Base-by-base conservation (phyloP, 2,113 vertebrate species). In the Myotis brandtii region DNA sequence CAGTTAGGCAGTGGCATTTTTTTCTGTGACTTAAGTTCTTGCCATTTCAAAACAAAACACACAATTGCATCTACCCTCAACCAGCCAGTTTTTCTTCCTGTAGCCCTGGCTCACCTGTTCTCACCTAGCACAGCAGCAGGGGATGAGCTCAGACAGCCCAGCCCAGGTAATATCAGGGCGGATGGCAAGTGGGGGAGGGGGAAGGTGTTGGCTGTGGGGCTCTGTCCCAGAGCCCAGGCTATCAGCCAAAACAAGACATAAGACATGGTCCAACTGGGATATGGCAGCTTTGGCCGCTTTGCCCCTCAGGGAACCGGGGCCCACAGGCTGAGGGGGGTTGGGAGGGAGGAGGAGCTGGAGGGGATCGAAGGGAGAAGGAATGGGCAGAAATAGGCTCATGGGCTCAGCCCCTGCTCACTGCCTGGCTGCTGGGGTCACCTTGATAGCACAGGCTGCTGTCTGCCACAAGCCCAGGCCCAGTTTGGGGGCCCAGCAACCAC, bases 181-280 rank as follows among this genome's bases (percentile, higher is more conserved):
- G 32, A 32, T 0, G 16, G 32, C 14, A 10, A 43, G 73, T 46
- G 9, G 12, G 5, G 5, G 9, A 11, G 20, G 9, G 20, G 1
- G 73, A 9, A 32, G 73, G 46, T 32, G 27, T 11, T n/a, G 27
- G 73, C 52, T 43, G 18, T 30, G 46, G 70, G 34, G 30, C 48
- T 54, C 30, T 46, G 40, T 27, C 52, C 67, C 69, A 46, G 73
- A 5, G 54, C 9, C 37, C 46, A 83, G 70, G 87, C 12, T 77
- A 67, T 54, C n/a, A 56, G 21, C n/a, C 89, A 43, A 21, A 76
- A 21, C 2, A 59, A 54, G 50, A 73, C 2, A 0, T 20, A 66
- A 80, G 64, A 50, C 25, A 12, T 0, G 27, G 34, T 10, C n/a
- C 27, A 14, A 1, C 32, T 20, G 25, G 56, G 14, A 32, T 32